Percentiles rank a stretch among this genome's conserved stretches.
Conservation (phyloP, 1,140 invertebrate species). For the Heliothis virescens region DNA sequence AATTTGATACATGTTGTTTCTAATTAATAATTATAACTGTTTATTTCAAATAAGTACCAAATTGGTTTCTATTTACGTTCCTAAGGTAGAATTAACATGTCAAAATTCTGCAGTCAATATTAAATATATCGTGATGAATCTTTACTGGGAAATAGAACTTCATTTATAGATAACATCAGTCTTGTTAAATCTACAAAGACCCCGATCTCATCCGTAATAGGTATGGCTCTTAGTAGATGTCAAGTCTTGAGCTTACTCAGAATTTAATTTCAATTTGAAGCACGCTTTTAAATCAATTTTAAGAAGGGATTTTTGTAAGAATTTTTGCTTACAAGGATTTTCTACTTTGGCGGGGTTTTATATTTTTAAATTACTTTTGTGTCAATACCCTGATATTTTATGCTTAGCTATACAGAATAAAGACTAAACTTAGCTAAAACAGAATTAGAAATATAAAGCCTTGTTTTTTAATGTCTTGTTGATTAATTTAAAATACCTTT, state of each 20-base stretch:
- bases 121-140: neutral
- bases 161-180: slow-evolving; percentile 2
- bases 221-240: slow-evolving; percentile 3
- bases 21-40: no score
- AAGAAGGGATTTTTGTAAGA: neutral
- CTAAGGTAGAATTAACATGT: neutral
- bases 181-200: slow-evolving; percentile 19
- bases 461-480: no score
- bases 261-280: slow-evolving; percentile 15
- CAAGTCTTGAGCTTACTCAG: neutral
- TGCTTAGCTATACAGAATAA: no score
- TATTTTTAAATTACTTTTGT: no score
- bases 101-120: neutral
- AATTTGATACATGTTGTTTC: no score
- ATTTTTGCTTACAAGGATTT: neutral
- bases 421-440: no score
- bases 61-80: no score
- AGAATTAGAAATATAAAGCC: no score
- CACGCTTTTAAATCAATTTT: slow-evolving; percentile 9
- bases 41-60: no score
- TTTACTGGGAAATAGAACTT: slow-evolving; percentile 6
- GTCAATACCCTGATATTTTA: no score
- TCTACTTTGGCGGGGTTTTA: neutral
- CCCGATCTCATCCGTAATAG: neutral
- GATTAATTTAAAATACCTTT: no score